These are phyloP conservation scores for Adelges cooleyi DNA, from an alignment of 1,140 invertebrate species.

Conservation along the genomic window DNA sequence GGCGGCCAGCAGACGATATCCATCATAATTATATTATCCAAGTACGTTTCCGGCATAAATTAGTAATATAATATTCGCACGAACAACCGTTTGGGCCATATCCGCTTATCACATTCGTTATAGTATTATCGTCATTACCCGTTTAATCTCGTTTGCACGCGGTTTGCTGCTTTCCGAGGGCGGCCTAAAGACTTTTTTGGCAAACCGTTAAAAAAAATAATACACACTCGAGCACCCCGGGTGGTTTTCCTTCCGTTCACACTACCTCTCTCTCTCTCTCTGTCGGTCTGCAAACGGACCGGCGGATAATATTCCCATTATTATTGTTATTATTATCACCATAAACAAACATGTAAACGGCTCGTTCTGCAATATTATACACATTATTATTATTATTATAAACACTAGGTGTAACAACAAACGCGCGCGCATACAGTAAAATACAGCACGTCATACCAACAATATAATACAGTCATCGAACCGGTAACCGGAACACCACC, in stretches of 20 bases:
- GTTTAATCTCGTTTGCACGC: too few species aligned
- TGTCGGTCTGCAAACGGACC: too few species aligned
- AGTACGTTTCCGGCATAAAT: too few species aligned
- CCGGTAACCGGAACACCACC: constrained; percentile 20
- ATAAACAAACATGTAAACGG: constrained; percentile 13
- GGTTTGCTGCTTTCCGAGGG: too few species aligned
- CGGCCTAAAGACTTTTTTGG: background rate
- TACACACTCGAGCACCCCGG: background rate
- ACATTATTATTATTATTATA: background rate
- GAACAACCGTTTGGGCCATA: too few species aligned
- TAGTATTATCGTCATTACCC: too few species aligned
- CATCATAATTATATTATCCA: too few species aligned
- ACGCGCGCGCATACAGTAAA: background rate
- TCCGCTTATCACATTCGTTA: too few species aligned
- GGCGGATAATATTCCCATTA: constrained; percentile 6
- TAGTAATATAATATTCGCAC: too few species aligned
- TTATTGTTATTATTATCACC: background rate
- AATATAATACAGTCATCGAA: constrained; percentile 22
- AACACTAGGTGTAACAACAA: constrained; percentile 12
- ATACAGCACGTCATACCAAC: too few species aligned
- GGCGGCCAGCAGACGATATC: too few species aligned
- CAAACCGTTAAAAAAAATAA: constrained; percentile 9
- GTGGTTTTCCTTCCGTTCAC: constrained; percentile 6
- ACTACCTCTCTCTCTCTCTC: too few species aligned
- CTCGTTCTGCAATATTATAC: background rate